Evolutionary conservation across 2,797 vertebrate species (phyloP), one percentile per base, ranked within the genome.

Genomic region (Microtus obscurus): DNA sequence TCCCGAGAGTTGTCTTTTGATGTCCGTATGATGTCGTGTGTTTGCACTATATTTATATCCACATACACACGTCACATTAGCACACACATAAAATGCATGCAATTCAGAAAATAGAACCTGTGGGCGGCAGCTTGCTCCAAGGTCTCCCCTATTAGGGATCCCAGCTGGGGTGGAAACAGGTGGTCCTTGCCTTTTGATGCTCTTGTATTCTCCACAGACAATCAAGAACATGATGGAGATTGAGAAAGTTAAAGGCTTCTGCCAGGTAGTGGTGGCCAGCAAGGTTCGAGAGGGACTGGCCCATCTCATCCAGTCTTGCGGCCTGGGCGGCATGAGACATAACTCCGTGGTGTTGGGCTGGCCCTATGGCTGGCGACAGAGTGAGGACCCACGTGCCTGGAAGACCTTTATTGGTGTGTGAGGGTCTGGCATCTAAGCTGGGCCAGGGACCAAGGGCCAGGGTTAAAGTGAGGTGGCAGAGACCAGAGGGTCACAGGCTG

Each of bases 181-280:
- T 82, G 7, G 45, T 48, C 69, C 43, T 91, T 94, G 45, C 48
- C 61, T 97, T 17, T 79, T 94, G 87, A 93, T 45, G 27, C 8
- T 65, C 8, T 37, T 89, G 23, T 98, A 63, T 98, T 98, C 82
- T 80, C 89, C 71, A 27, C 98, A 99, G 99, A 99, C 99, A 51
- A 99, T 99, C 96, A 99, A 99, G 98, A 99, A 99, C 97, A 99
- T 99, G 99, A 99, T 99, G 99, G 99, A 99, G 95, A 99, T 99
- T 67, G 99, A 99, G 97, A 99, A 99, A 91, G 99, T 99, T 34
- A 99, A 99, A 97, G 99, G 99, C 91, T 99, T 99, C 98, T 99
- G 99, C 98, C 99, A 99, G 97, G 99, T 99, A 0, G 99, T 99
- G 51, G 99, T 99, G 87, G 99, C 99, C 67, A 98, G 98, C 87